phyloP scores from a whole-genome alignment of 1,140 invertebrate genomes.

The Eubasilissa regina region DNA sequence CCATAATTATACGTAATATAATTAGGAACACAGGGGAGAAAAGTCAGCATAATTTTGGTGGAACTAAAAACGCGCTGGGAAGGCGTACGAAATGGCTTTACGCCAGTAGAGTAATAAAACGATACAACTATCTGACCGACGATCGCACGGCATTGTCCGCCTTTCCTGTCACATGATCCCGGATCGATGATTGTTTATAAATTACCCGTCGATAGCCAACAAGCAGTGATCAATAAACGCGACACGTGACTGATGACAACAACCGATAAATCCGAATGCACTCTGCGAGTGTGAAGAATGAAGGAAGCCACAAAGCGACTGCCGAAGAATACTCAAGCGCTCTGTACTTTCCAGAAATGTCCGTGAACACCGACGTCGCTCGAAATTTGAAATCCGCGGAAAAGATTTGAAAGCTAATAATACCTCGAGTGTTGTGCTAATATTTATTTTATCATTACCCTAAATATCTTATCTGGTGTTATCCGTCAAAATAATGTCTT shows the following conservation, averaged over 20 bases:
- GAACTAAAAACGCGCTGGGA: no score
- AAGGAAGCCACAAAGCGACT: not conserved
- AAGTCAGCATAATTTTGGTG: no score
- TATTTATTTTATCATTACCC: no score
- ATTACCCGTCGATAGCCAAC: constrained; percentile 9
- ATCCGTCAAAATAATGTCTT: no score
- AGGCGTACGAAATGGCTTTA: not conserved
- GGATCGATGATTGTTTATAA: constrained; percentile 7
- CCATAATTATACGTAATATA: no score
- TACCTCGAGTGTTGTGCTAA: no score
- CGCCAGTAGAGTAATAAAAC: constrained; percentile 30
- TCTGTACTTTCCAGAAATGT: no score
- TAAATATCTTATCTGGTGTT: no score
- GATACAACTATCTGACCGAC: constrained; percentile 1
- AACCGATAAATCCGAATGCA: not conserved
- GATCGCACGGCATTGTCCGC: constrained; percentile 14
- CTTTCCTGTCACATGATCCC: not conserved
- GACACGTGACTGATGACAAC: constrained; percentile 6
- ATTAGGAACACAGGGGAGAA: no score
- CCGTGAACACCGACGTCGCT: no score
- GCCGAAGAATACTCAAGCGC: not conserved
- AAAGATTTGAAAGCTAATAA: no score
- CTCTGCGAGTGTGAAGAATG: not conserved
- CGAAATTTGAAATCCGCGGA: no score
- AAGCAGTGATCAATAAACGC: not conserved